These are phyloP conservation scores for Dolichomitus sp. DNA, from an alignment of 2,888 invertebrate genomes.

Conservation along the genomic window DNA sequence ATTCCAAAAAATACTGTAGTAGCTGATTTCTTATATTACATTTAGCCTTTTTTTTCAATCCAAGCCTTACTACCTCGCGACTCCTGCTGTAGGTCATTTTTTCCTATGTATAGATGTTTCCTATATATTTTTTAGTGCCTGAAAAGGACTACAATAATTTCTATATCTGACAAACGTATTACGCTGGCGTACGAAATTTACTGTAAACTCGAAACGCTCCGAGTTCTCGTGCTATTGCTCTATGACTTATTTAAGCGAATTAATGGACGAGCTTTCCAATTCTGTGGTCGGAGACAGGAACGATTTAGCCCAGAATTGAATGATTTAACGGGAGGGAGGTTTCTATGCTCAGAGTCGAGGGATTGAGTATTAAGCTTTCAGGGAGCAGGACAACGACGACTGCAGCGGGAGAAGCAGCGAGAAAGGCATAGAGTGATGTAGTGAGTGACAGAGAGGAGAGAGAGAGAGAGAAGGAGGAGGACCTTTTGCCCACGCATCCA, in stretches of 20 bases:
- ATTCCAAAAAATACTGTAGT: too few species aligned
- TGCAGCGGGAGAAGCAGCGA: not conserved
- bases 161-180: not conserved
- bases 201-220: not conserved
- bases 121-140: too few species aligned
- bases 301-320: conserved; percentile 48
- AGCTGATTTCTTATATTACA: too few species aligned
- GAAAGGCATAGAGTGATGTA: conserved; percentile 13
- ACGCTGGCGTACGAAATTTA: not conserved
- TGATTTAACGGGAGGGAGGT: conserved; percentile 43
- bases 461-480: conserved; percentile 33
- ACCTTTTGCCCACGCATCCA: conserved; percentile 55
- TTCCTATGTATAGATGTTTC: too few species aligned
- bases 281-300: conserved; percentile 24
- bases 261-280: conserved; percentile 29
- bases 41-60: too few species aligned
- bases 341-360: conserved; percentile 1
- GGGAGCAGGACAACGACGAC: conserved; percentile 38
- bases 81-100: too few species aligned
- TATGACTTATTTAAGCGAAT: conserved; percentile 42
- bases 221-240: not conserved
- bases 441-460: conserved; percentile 17
- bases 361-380: conserved; percentile 56
- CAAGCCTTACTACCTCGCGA: too few species aligned
- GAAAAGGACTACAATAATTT: too few species aligned